A percentile compares a stretch with the other conserved stretches of the same genome.
Evolutionary conservation across 2,888 invertebrate genomes (phyloP).

Genomic region (Dicranocentrus wangi): DNA sequence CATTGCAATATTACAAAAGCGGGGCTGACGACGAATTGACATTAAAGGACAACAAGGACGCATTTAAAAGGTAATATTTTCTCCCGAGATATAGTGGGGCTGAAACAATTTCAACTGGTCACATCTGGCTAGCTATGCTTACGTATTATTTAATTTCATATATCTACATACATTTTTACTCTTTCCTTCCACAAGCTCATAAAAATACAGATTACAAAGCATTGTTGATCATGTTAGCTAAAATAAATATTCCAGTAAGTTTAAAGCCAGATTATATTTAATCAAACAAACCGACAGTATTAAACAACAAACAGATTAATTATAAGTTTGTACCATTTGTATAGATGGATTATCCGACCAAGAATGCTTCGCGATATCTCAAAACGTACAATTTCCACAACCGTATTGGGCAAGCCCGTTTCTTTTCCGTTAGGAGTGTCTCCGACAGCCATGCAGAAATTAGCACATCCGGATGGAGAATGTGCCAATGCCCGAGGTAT

Average conservation of each 20-base stretch:
- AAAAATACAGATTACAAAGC: too few species aligned
- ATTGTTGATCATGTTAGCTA: too few species aligned
- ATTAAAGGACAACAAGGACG: slow-evolving; percentile 82
- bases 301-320: too few species aligned
- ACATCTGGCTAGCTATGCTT: too few species aligned
- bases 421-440: slow-evolving; percentile 85
- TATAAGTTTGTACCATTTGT: not conserved
- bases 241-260: too few species aligned
- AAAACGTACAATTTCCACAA: slow-evolving; percentile 79
- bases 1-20: slow-evolving; percentile 89
- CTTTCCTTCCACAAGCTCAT: too few species aligned
- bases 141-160: too few species aligned
- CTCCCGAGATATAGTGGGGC: too few species aligned
- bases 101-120: too few species aligned
- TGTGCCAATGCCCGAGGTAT: slow-evolving; percentile 86
- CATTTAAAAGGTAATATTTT: slow-evolving; percentile 82
- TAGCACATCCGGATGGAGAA: slow-evolving; percentile 94
- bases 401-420: slow-evolving; percentile 80
- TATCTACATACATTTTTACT: too few species aligned
- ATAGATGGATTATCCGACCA: slow-evolving; percentile 85
- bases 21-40: slow-evolving; percentile 89
- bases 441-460: slow-evolving; percentile 92
- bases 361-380: slow-evolving; percentile 85
- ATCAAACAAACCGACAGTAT: too few species aligned
- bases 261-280: too few species aligned